Evolutionary conservation across 2,113 vertebrate species (phyloP).

Genomic region (Pithys albifrons): DNA sequence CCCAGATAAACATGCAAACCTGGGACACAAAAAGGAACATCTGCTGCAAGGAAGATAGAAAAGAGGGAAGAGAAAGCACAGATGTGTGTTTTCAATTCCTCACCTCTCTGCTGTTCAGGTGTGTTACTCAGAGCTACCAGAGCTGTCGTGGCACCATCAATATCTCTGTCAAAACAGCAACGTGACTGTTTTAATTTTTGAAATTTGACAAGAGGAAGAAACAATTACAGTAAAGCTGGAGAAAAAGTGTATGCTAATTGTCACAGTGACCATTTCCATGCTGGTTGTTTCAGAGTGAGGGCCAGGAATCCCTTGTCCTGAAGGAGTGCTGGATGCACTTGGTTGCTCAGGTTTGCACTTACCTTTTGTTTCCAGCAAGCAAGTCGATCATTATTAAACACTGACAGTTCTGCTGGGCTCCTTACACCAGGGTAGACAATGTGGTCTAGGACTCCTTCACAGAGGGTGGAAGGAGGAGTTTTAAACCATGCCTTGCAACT

Average conservation of each 20-base stretch:
- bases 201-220: not conserved
- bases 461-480: not conserved
- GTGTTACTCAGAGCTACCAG: not conserved
- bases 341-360: not conserved
- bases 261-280: not conserved
- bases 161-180: not conserved
- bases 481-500: not conserved
- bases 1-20: not conserved
- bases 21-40: not conserved
- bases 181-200: not conserved
- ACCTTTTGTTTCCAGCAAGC: not conserved
- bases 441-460: not conserved
- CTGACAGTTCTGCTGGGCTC: not conserved
- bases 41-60: not conserved
- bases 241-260: not conserved
- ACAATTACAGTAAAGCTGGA: not conserved
- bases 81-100: not conserved
- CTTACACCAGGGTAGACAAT: rapidly evolving
- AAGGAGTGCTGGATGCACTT: not conserved
- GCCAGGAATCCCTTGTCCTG: not conserved
- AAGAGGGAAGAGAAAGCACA: not conserved
- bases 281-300: not conserved
- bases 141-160: rapidly evolving
- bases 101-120: rapidly evolving
- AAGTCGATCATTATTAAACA: not conserved